phyloP scores from a whole-genome alignment of 2,797 vertebrate genomes.

The Amphiprion clarkii region DNA sequence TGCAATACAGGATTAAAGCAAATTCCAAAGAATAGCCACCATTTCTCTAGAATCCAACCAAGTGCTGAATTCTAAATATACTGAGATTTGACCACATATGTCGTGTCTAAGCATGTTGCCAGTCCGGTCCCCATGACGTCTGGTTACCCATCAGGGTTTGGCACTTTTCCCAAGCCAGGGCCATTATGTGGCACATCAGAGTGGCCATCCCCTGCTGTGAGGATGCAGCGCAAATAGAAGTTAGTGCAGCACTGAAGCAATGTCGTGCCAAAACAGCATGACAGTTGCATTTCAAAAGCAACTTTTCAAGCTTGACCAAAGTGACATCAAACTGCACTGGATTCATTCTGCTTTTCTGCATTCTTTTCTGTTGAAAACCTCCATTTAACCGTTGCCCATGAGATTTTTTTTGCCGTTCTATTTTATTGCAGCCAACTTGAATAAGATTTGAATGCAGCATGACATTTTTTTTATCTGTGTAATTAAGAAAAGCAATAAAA shows the following conservation, averaged over 20 bases:
- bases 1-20: background rate
- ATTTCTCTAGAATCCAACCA: background rate
- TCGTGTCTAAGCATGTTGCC: conserved; percentile 10
- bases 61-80: conserved; percentile 6
- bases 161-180: conserved; percentile 30
- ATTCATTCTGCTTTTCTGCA: background rate
- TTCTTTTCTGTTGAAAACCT: conserved; percentile 9
- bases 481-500: no score
- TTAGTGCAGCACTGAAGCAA: conserved; percentile 18
- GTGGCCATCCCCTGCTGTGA: conserved; percentile 34
- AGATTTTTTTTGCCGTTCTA: background rate
- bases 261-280: conserved; percentile 31
- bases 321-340: background rate
- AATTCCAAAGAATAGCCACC: background rate
- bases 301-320: conserved; percentile 20
- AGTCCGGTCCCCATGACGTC: conserved; percentile 40
- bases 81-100: conserved; percentile 16
- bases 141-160: conserved; percentile 22
- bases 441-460: background rate
- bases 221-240: conserved; percentile 41
- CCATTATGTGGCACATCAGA: conserved; percentile 33
- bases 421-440: conserved; percentile 1
- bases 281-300: conserved; percentile 27
- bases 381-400: background rate
- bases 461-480: background rate